Conservation (phyloP, 2,888 invertebrate species). For the Steromphala cineraria region DNA sequence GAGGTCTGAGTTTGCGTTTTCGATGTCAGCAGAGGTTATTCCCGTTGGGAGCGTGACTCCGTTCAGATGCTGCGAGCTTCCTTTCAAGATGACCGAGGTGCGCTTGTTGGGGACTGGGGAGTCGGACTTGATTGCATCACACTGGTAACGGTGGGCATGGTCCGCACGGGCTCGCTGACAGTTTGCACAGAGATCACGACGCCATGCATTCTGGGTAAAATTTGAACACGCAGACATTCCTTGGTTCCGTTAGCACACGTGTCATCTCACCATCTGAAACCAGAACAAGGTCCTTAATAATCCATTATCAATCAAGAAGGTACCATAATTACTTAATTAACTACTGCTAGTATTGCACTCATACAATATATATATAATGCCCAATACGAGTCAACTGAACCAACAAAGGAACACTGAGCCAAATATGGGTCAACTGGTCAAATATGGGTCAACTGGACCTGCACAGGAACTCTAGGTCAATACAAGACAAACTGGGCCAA, state of each 20-base stretch:
- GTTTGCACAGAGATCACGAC: conserved; percentile 66
- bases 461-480: too few relatives aligned
- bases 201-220: conserved; percentile 70
- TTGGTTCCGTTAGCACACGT: background rate
- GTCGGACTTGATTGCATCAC: background rate
- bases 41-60: conserved; percentile 16
- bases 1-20: background rate
- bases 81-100: conserved; percentile 41
- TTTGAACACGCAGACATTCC: conserved; percentile 57
- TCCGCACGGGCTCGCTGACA: conserved; percentile 62
- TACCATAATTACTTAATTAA: too few relatives aligned
- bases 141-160: conserved; percentile 35
- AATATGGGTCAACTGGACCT: too few relatives aligned
- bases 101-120: conserved; percentile 59
- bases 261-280: conserved; percentile 1
- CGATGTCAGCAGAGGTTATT: conserved; percentile 4
- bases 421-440: too few relatives aligned
- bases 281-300: too few relatives aligned
- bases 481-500: too few relatives aligned
- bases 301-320: too few relatives aligned
- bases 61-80: conserved; percentile 3
- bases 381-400: too few relatives aligned
- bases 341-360: too few relatives aligned
- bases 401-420: too few relatives aligned
- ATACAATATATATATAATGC: too few relatives aligned